Conservation (phyloP, 2,113 vertebrate species). For the Labrus mixtus region DNA sequence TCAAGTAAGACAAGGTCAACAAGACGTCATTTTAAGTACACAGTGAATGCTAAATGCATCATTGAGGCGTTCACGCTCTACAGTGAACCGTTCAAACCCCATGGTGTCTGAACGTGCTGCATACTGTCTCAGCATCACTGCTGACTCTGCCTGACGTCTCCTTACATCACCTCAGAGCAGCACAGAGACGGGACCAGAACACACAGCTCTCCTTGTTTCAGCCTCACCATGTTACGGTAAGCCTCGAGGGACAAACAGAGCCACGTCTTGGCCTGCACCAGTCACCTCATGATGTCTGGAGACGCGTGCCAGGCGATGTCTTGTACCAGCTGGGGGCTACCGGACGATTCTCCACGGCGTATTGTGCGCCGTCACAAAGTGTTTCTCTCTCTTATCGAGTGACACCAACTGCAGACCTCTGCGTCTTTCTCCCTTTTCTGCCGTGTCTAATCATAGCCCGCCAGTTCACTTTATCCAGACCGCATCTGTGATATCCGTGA, state of each 20-base stretch:
- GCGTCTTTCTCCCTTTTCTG: conserved; percentile 17
- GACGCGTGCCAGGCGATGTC: conserved; percentile 27
- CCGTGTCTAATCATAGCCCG: conserved; percentile 51
- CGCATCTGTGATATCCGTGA: conserved; percentile 58
- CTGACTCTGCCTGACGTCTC: conserved; percentile 21
- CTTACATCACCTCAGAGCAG: conserved; percentile 47
- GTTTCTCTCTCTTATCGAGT: conserved; percentile 35
- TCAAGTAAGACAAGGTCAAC: background rate
- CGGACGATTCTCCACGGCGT: conserved; percentile 11
- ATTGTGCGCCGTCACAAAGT: conserved; percentile 48
- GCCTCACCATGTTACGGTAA: conserved; percentile 3
- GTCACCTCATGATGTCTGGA: conserved; percentile 40
- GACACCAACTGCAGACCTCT: conserved; percentile 42
- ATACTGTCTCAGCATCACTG: background rate
- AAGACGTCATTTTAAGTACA: background rate
- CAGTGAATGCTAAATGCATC: background rate
- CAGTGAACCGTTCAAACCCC: background rate
- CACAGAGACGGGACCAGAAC: conserved; percentile 41
- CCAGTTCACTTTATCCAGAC: conserved; percentile 48
- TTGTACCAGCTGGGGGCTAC: conserved; percentile 50
- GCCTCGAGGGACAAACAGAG: conserved; percentile 28
- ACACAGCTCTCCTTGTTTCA: conserved; percentile 59
- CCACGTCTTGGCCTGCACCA: background rate
- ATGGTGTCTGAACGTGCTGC: background rate
- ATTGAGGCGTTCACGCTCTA: background rate